Percentiles rank a stretch among this genome's conserved stretches.
These are phyloP conservation scores for Rhinatrema bivittatum DNA, from an alignment of 2,797 vertebrate species.

Conservation along the genomic window DNA sequence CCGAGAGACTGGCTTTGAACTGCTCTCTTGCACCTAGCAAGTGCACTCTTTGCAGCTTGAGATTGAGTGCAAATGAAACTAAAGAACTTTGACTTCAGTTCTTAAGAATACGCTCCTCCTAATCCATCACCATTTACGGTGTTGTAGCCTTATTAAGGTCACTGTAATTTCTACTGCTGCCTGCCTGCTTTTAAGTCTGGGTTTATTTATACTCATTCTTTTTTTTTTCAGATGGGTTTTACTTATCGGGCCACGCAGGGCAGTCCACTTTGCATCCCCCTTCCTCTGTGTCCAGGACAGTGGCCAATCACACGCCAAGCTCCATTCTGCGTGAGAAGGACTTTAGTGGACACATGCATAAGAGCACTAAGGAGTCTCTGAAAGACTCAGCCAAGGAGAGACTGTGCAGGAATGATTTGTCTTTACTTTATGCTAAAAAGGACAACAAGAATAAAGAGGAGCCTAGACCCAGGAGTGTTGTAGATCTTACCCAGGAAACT, in stretches of 20 bases:
- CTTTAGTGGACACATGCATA: conserved; percentile 52
- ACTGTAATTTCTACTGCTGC: too few relatives aligned
- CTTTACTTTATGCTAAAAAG: conserved; percentile 60
- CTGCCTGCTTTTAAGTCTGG: too few relatives aligned
- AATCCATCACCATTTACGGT: too few relatives aligned
- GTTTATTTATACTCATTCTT: too few relatives aligned
- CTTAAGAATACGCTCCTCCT: too few relatives aligned
- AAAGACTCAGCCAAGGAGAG: conserved; percentile 65
- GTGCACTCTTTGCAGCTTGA: too few relatives aligned
- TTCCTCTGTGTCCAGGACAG: conserved; percentile 52
- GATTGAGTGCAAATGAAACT: too few relatives aligned
- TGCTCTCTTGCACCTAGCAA: too few relatives aligned
- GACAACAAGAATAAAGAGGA: conserved; percentile 67
- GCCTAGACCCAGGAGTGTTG: conserved; percentile 67
- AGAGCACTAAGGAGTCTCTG: conserved; percentile 61
- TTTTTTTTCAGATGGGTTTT: conserved; percentile 77
- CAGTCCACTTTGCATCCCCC: conserved; percentile 68
- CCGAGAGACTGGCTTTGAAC: too few relatives aligned
- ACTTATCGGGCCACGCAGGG: conserved; percentile 63
- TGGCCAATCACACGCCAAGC: conserved; percentile 53
- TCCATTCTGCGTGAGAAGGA: conserved; percentile 62
- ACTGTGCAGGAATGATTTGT: conserved; percentile 44
- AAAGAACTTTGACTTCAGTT: too few relatives aligned
- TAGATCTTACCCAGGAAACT: conserved; percentile 78
- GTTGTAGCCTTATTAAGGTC: too few relatives aligned